phyloP scores from a whole-genome alignment of 2,113 vertebrate species.

The Ictalurus punctatus region DNA sequence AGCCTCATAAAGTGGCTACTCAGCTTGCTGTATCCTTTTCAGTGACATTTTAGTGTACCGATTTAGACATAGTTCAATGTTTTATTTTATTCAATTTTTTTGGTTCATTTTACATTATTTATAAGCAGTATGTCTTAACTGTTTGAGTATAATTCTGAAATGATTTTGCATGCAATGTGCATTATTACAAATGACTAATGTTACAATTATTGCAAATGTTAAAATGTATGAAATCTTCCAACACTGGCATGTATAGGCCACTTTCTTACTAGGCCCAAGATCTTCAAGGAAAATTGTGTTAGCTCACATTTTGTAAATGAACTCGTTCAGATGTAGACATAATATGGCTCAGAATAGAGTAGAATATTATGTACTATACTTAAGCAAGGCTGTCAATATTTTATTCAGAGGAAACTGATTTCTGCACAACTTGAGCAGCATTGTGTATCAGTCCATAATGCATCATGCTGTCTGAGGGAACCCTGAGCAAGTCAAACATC shows the following conservation, averaged over 20 bases:
- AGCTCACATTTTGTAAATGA: constrained; percentile 12
- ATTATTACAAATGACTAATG: not conserved
- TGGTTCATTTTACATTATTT: not conserved
- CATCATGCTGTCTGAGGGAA: not conserved
- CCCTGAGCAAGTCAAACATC: constrained; percentile 26
- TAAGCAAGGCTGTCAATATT: constrained; percentile 19
- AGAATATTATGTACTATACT: constrained; percentile 25
- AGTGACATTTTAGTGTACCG: constrained; percentile 19
- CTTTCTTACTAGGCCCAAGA: not conserved
- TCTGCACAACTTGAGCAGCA: constrained; percentile 24
- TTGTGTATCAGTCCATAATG: not conserved
- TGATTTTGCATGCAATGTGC: not conserved
- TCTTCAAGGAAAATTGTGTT: not conserved
- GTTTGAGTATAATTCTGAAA: not conserved
- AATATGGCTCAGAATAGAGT: constrained; percentile 4
- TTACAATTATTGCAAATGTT: not conserved
- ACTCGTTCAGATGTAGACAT: constrained; percentile 15
- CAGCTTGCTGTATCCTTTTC: constrained; percentile 30
- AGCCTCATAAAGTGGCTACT: constrained; percentile 31
- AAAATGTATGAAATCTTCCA: not conserved
- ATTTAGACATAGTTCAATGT: not conserved
- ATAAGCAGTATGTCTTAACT: not conserved
- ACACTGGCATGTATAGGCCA: not conserved
- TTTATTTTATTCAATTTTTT: constrained; percentile 16
- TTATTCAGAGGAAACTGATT: constrained; percentile 42